A percentile compares a stretch with the other conserved stretches of the same genome.
These are phyloP conservation scores for Megaustenia siamemsis DNA, from an alignment of 2,888 invertebrate species.

Conservation along the genomic window DNA sequence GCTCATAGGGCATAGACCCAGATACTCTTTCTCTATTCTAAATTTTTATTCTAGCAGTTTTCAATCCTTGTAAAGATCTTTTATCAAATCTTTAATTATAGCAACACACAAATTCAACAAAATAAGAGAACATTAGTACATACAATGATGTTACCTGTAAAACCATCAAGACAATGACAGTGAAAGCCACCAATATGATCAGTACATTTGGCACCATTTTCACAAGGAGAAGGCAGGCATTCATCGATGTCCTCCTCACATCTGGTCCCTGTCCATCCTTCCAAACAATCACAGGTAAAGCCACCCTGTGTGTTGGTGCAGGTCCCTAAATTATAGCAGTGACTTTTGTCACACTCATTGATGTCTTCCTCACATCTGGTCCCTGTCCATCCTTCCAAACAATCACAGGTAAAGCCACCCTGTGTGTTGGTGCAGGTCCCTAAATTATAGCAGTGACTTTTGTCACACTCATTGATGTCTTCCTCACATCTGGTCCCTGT, in stretches of 20 bases:
- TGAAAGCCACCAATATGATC: slow-evolving; percentile 44
- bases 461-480: slow-evolving; percentile 31
- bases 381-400: slow-evolving; percentile 34
- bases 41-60: no score
- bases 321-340: slow-evolving; percentile 47
- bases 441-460: slow-evolving; percentile 35
- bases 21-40: neutral
- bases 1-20: neutral
- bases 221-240: slow-evolving; percentile 41
- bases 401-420: slow-evolving; percentile 49
- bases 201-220: slow-evolving; percentile 40
- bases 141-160: slow-evolving; percentile 66
- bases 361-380: neutral
- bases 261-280: slow-evolving; percentile 31
- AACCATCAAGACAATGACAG: slow-evolving; percentile 37
- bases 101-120: no score
- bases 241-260: slow-evolving; percentile 52
- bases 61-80: no score
- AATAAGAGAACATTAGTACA: no score
- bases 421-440: slow-evolving; percentile 43
- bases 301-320: slow-evolving; percentile 46
- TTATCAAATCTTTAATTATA: no score
- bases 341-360: slow-evolving; percentile 18
- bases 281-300: slow-evolving; percentile 44
- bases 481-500: neutral